Evolutionary conservation across 2,888 invertebrate genomes (phyloP).

Genomic region (Microctonus hyperodae): DNA sequence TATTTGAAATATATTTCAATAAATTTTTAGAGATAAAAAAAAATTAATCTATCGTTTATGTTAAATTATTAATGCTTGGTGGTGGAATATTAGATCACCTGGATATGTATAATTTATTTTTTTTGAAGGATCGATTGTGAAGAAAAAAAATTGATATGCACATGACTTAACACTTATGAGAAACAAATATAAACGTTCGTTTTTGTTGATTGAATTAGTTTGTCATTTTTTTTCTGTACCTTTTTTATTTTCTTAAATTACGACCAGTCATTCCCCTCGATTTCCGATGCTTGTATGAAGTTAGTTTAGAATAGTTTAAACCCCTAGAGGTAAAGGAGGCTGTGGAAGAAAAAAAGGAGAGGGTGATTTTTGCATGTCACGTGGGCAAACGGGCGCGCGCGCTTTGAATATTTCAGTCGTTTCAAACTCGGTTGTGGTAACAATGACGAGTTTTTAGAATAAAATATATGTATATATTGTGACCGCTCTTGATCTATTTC

Average conservation of each 20-base stretch:
- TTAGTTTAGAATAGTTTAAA: conserved; percentile 32
- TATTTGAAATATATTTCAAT: background rate
- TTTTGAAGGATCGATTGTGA: conserved; percentile 7
- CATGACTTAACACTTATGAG: conserved; percentile 58
- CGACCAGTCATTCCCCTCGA: conserved; percentile 34
- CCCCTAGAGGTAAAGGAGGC: conserved; percentile 3
- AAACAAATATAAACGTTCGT: conserved; percentile 58
- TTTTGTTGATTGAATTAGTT: conserved; percentile 59
- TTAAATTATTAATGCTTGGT: background rate
- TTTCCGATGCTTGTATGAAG: conserved; percentile 36
- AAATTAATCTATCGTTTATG: background rate
- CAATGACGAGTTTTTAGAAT: conserved; percentile 35
- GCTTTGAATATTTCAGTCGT: conserved; percentile 54
- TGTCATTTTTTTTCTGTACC: conserved; percentile 29
- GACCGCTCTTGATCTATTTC: conserved; percentile 41
- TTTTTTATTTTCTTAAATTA: conserved; percentile 20
- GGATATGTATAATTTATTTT: background rate
- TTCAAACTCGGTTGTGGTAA: conserved; percentile 40
- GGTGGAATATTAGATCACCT: conserved; percentile 20
- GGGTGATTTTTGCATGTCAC: conserved; percentile 62
- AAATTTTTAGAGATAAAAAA: background rate
- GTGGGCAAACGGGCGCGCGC: conserved; percentile 59
- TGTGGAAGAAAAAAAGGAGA: conserved; percentile 14
- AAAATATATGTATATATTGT: conserved; percentile 38
- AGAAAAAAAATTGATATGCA: conserved; percentile 25